Conservation (phyloP, 2,113 vertebrate genomes). For the Bufo bufo region DNA sequence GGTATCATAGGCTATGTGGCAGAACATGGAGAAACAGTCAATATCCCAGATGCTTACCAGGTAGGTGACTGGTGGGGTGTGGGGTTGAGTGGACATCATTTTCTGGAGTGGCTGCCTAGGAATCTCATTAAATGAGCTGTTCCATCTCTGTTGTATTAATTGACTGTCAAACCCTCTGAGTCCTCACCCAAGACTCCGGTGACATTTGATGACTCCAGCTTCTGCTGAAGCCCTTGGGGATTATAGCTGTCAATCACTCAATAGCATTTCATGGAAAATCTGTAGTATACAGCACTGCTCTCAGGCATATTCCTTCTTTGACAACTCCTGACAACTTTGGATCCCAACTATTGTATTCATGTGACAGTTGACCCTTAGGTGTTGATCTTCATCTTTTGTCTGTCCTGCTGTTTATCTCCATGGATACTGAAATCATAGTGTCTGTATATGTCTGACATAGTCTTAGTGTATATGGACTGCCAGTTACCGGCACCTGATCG, state of each 20-base stretch:
- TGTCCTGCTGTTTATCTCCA: background rate
- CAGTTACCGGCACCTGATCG: background rate
- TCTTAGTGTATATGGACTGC: background rate
- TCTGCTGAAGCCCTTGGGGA: conserved; percentile 2
- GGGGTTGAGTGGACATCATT: background rate
- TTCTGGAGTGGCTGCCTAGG: background rate
- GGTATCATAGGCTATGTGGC: conserved; percentile 97
- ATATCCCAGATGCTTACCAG: conserved; percentile 97
- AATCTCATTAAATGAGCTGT: background rate
- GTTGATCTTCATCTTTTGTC: background rate
- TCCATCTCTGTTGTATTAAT: background rate
- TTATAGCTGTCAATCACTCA: background rate
- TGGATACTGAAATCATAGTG: background rate
- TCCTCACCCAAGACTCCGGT: background rate
- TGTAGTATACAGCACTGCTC: background rate
- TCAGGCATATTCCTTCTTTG: background rate
- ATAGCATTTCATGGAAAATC: background rate
- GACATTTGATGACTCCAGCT: background rate
- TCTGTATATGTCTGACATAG: background rate
- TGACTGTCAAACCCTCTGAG: background rate
- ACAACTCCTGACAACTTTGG: background rate
- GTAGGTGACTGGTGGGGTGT: conserved; percentile 71
- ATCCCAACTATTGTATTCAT: background rate
- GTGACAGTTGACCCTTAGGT: background rate
- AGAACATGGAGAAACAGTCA: conserved; percentile 95